These are phyloP conservation scores for Carassius auratus DNA, from an alignment of 2,113 vertebrate species.

Conservation along the genomic window DNA sequence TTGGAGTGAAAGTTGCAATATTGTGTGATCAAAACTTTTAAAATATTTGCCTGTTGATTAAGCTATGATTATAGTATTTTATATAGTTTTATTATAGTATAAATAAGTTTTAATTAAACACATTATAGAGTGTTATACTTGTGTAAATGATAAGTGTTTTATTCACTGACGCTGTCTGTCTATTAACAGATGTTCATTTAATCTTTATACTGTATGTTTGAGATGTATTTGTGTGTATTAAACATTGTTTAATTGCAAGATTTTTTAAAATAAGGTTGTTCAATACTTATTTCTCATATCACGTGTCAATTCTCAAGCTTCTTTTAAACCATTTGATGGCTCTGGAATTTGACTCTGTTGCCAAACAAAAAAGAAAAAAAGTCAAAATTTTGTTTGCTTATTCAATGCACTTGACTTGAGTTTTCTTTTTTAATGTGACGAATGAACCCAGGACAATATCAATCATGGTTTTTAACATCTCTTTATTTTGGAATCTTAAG, in stretches of 20 bases:
- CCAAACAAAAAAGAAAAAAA: background rate
- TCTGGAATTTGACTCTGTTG: background rate
- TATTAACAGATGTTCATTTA: slow-evolving; percentile 6
- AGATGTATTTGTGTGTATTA: slow-evolving; percentile 1
- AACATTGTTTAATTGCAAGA: background rate
- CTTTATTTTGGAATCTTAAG: background rate
- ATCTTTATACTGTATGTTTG: background rate
- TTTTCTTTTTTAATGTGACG: background rate
- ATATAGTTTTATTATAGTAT: too few relatives aligned
- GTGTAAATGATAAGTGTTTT: slow-evolving; percentile 1
- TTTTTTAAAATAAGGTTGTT: background rate
- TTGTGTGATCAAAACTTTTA: slow-evolving; percentile 16
- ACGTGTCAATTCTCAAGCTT: background rate
- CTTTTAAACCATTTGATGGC: slow-evolving; percentile 1
- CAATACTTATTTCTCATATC: slow-evolving; percentile 36
- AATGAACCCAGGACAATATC: background rate
- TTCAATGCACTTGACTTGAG: background rate
- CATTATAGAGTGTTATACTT: background rate
- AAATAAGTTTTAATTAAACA: slow-evolving; percentile 2
- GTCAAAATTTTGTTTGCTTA: background rate
- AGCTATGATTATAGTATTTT: slow-evolving; percentile 13
- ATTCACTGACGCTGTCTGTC: background rate
- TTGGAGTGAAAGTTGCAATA: background rate
- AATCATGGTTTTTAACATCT: background rate
- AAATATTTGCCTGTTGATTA: background rate